Conservation (phyloP, 2,888 invertebrate genomes). For the Sphecodes monilicornis region DNA sequence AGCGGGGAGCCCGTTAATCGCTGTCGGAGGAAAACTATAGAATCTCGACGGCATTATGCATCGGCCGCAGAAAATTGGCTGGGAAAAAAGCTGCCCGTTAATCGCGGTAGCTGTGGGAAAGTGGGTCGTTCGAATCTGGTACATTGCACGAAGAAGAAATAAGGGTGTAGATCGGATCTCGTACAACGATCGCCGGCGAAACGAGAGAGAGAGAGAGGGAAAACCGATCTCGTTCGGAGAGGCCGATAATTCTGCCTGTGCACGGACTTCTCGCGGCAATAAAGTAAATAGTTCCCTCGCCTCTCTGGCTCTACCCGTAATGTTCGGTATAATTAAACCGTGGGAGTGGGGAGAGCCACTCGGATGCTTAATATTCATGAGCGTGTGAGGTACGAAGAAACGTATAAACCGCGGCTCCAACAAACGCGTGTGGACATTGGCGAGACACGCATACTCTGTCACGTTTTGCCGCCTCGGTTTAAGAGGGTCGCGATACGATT, state of each 20-base stretch:
- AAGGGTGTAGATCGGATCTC: conserved; percentile 60
- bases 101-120: conserved; percentile 39
- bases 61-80: conserved; percentile 1
- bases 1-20: not conserved
- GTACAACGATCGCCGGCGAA: conserved; percentile 37
- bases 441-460: not conserved
- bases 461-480: conserved; percentile 1
- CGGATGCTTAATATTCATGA: conserved; percentile 64
- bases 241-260: conserved; percentile 55
- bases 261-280: conserved; percentile 35
- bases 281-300: conserved; percentile 57
- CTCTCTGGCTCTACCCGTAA: not conserved
- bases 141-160: conserved; percentile 61
- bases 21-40: not conserved
- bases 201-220: conserved; percentile 35
- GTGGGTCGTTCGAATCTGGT: conserved; percentile 58
- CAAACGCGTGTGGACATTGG: not conserved
- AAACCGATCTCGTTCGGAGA: conserved; percentile 57
- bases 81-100: conserved; percentile 37
- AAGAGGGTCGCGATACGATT: conserved; percentile 53
- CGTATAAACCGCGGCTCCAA: conserved; percentile 24
- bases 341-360: not conserved
- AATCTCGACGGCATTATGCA: conserved; percentile 16
- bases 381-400: conserved; percentile 15
- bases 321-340: conserved; percentile 53